Evolutionary conservation across 2,888 invertebrate species (phyloP).

Genomic region (Andrena trimmerana): DNA sequence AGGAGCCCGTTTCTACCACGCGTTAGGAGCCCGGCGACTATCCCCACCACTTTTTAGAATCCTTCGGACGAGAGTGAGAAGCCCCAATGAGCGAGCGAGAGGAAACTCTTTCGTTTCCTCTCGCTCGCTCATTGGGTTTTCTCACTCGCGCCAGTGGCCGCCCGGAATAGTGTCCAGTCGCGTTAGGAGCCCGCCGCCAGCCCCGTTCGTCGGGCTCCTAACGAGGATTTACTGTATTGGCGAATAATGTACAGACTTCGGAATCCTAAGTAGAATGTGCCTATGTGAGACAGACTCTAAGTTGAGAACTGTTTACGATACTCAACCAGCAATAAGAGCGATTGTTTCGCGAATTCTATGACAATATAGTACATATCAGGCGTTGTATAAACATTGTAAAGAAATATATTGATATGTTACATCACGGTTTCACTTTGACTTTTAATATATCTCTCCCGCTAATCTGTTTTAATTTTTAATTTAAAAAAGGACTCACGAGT

Average conservation of each 20-base stretch:
- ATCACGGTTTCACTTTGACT: constrained; percentile 1
- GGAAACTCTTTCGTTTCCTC: too few relatives aligned
- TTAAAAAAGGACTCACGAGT: background rate
- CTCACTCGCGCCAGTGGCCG: too few relatives aligned
- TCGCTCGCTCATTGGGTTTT: too few relatives aligned
- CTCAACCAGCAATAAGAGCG: constrained; percentile 16
- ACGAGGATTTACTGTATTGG: too few relatives aligned
- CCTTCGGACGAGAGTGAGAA: too few relatives aligned
- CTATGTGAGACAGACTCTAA: background rate
- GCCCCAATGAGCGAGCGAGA: too few relatives aligned
- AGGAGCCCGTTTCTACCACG: too few relatives aligned
- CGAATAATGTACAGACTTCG: constrained; percentile 35
- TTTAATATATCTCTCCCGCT: background rate
- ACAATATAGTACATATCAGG: constrained; percentile 5
- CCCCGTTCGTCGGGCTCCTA: too few relatives aligned
- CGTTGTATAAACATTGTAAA: constrained; percentile 20
- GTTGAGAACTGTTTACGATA: background rate
- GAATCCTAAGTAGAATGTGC: constrained; percentile 39
- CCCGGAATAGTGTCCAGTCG: too few relatives aligned
- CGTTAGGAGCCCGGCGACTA: too few relatives aligned
- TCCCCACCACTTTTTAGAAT: too few relatives aligned
- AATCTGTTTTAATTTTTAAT: background rate
- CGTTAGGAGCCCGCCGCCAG: too few relatives aligned
- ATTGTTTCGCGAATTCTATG: constrained; percentile 3
- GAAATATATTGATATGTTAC: constrained; percentile 33